A percentile compares a stretch with the other conserved stretches of the same genome.
Conservation (phyloP, 2,888 invertebrate genomes). For the Rhagophthalmus giganteus region DNA sequence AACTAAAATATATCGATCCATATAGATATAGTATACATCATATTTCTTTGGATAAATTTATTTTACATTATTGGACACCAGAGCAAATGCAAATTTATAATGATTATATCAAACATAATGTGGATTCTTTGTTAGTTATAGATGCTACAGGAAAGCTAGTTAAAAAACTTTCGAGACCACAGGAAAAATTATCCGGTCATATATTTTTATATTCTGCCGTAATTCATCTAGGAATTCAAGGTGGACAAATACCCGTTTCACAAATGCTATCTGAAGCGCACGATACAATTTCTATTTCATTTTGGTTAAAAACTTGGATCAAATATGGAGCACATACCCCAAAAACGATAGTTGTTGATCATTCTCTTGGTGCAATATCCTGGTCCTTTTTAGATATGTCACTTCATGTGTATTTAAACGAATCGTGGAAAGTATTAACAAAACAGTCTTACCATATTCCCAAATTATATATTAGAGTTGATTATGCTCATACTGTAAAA, state of each 20-base stretch:
- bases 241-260: slow-evolving; percentile 15
- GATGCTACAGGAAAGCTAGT: slow-evolving; percentile 17
- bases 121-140: slow-evolving; percentile 1
- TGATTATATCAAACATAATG: slow-evolving; percentile 1
- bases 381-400: slow-evolving; percentile 6
- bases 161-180: slow-evolving; percentile 12
- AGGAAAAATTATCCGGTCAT: slow-evolving; percentile 2
- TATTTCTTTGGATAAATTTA: slow-evolving; percentile 8
- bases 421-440: background rate
- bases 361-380: slow-evolving; percentile 16
- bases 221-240: slow-evolving; percentile 4
- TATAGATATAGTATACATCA: background rate
- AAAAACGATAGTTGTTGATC: slow-evolving; percentile 12
- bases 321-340: slow-evolving; percentile 15
- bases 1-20: background rate
- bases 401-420: background rate
- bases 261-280: slow-evolving; percentile 21
- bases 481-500: slow-evolving; percentile 1
- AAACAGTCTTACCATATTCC: background rate
- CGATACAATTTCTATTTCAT: too few relatives aligned
- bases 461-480: background rate
- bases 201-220: slow-evolving; percentile 18
- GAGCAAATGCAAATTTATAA: slow-evolving; percentile 16
- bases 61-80: slow-evolving; percentile 14
- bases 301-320: slow-evolving; percentile 15